Percentiles rank a stretch among this genome's conserved stretches.
Conservation (phyloP, 1,140 invertebrate genomes). For the Pachypsylla venusta region DNA sequence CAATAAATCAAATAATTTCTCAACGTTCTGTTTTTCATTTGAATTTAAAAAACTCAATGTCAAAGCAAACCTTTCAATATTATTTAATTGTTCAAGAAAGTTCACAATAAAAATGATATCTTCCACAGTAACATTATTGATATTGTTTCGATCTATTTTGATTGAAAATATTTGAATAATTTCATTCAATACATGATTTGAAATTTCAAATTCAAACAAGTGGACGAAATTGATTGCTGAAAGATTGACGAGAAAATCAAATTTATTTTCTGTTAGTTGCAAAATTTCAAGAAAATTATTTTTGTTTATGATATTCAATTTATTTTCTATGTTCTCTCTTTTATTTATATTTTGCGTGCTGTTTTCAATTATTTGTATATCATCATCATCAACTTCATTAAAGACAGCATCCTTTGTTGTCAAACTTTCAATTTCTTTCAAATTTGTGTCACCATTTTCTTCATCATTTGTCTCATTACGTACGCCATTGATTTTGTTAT, state of each 20-base stretch:
- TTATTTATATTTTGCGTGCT: too few relatives aligned
- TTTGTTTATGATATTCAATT: too few relatives aligned
- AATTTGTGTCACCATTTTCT: too few relatives aligned
- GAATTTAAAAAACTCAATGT: constrained; percentile 2
- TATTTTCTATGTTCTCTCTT: too few relatives aligned
- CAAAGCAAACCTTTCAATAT: neutral
- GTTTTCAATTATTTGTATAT: too few relatives aligned
- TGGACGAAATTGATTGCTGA: neutral
- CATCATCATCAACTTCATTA: too few relatives aligned
- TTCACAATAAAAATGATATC: neutral
- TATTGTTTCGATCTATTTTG: neutral
- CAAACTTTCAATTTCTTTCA: too few relatives aligned
- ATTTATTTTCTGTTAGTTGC: neutral
- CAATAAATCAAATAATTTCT: neutral
- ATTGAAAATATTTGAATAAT: neutral
- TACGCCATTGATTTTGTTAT: too few relatives aligned
- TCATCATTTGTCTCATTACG: too few relatives aligned
- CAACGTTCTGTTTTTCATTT: neutral
- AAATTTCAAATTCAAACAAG: neutral
- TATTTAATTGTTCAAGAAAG: constrained; percentile 1
- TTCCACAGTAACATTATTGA: too few relatives aligned
- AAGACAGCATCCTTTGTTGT: too few relatives aligned
- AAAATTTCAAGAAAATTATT: constrained; percentile 4
- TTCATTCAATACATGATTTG: neutral
- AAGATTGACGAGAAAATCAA: neutral